Conservation (phyloP, 2,888 invertebrate genomes). For the Cremastobaeus sp. region DNA sequence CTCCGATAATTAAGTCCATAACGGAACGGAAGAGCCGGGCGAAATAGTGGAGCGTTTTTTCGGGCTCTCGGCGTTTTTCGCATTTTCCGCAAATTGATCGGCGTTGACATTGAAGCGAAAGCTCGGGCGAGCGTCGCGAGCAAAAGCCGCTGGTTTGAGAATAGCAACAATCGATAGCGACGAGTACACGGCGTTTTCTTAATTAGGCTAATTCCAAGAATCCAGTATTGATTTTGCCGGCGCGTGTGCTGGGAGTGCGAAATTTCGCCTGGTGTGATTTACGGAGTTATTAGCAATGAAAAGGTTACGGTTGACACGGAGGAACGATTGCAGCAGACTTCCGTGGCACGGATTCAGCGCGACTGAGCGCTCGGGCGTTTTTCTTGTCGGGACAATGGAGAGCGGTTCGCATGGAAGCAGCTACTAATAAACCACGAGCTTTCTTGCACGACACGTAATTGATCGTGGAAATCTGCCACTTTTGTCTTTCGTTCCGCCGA, state of each 20-base stretch:
- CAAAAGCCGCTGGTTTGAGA: too few species aligned
- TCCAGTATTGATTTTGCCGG: constrained; percentile 12
- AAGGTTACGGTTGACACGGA: constrained; percentile 24
- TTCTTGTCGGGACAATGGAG: constrained; percentile 33
- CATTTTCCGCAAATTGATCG: constrained; percentile 13
- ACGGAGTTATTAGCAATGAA: constrained; percentile 41
- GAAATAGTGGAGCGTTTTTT: too few species aligned
- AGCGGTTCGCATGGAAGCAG: constrained; percentile 26
- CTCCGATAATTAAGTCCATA: constrained; percentile 54
- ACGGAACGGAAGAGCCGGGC: constrained; percentile 67
- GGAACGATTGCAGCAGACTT: constrained; percentile 19
- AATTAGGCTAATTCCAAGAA: constrained; percentile 2
- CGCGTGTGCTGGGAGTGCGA: constrained; percentile 20
- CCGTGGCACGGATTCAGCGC: constrained; percentile 15
- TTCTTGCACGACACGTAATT: too few species aligned
- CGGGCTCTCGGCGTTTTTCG: neutral
- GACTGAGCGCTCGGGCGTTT: constrained; percentile 35
- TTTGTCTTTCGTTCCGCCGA: too few species aligned
- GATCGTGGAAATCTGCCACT: too few species aligned
- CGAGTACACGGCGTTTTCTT: too few species aligned
- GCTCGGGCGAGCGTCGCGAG: too few species aligned
- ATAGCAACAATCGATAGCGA: too few species aligned
- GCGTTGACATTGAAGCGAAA: too few species aligned
- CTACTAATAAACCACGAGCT: too few species aligned
- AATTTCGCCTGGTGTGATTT: constrained; percentile 27